Evolutionary conservation across 2,888 invertebrate species (phyloP).

Genomic region (Laspeyria flexula): DNA sequence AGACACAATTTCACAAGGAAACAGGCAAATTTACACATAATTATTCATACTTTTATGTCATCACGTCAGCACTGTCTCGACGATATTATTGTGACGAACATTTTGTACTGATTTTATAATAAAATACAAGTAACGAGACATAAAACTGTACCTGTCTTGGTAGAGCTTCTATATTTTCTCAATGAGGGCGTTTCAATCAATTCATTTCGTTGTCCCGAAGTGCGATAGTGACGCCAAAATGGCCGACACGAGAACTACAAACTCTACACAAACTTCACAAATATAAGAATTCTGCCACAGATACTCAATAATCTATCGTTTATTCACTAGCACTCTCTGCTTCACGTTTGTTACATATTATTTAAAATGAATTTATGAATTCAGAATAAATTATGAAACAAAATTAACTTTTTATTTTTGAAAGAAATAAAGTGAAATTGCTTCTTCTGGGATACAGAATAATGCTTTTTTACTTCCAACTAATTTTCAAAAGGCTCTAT

Average conservation of each 20-base stretch:
- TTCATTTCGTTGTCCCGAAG: conserved; percentile 39
- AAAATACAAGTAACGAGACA: conserved; percentile 13
- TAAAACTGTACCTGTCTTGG: conserved; percentile 41
- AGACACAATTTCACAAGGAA: conserved; percentile 30
- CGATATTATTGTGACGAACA: neutral
- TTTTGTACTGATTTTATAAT: conserved; percentile 1
- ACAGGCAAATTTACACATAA: conserved; percentile 25
- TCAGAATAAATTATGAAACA: no score
- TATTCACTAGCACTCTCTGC: neutral
- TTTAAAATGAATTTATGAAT: no score
- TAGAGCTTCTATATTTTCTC: conserved; percentile 69
- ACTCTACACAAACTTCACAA: neutral
- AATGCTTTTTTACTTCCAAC: no score
- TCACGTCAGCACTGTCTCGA: conserved; percentile 10
- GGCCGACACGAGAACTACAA: conserved; percentile 48
- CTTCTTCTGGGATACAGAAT: no score
- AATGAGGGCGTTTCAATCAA: conserved; percentile 80
- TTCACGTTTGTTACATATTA: neutral
- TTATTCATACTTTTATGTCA: conserved; percentile 15
- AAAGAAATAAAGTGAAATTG: no score
- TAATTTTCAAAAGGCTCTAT: no score
- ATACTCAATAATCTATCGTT: neutral
- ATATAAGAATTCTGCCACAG: neutral
- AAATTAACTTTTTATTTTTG: no score
- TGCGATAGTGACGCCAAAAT: conserved; percentile 79